Percentiles rank a stretch among this genome's conserved stretches.
Conservation (phyloP, 2,888 invertebrate genomes). For the Patella ulyssiponensis region DNA sequence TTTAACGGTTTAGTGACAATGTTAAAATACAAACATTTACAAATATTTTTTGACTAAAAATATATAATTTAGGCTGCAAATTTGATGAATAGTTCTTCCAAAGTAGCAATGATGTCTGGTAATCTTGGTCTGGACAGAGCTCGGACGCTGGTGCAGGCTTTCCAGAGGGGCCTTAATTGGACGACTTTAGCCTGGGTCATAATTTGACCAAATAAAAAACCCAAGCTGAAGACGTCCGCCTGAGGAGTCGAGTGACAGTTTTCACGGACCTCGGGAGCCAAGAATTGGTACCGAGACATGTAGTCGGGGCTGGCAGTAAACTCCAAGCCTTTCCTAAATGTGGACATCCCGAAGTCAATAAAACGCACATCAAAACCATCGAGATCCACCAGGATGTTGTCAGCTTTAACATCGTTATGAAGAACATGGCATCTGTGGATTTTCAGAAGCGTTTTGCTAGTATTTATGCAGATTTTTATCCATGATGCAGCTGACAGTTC, state of each 20-base stretch:
- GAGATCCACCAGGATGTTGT: background rate
- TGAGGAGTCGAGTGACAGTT: constrained; percentile 30
- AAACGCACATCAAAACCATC: constrained; percentile 25
- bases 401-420: constrained; percentile 38
- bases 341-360: constrained; percentile 41
- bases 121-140: background rate
- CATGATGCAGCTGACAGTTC: background rate
- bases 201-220: constrained; percentile 32
- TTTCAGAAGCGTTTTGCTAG: background rate
- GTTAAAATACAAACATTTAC: no score
- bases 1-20: no score
- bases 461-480: background rate
- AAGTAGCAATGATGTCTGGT: background rate
- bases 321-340: constrained; percentile 37
- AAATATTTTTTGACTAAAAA: no score
- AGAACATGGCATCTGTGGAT: constrained; percentile 39
- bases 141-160: background rate
- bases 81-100: no score
- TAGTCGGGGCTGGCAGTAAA: constrained; percentile 34
- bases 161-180: background rate
- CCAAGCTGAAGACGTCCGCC: constrained; percentile 37
- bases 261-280: constrained; percentile 36
- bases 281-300: constrained; percentile 39
- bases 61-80: no score
- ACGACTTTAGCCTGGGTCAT: background rate